Evolutionary conservation across 2,113 vertebrate genomes (phyloP).

Genomic region (Polypterus senegalus): DNA sequence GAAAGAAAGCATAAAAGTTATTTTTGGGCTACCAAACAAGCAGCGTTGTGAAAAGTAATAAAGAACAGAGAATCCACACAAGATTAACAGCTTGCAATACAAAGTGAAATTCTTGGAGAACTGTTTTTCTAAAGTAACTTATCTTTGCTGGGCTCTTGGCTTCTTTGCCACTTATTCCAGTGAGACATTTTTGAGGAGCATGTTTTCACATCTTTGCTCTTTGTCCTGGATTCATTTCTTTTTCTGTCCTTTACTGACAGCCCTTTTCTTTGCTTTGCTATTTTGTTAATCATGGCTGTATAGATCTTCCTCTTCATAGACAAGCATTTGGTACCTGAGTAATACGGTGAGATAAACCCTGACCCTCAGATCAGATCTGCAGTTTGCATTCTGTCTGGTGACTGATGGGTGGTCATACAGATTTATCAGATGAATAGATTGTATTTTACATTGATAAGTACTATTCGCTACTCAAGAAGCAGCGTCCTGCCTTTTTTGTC

Average conservation of each 20-base stretch:
- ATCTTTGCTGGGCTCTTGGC: background rate
- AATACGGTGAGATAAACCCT: slow-evolving; percentile 2
- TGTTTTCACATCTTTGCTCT: slow-evolving; percentile 1
- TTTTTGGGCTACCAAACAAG: no score
- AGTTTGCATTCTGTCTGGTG: background rate
- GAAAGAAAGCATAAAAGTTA: no score
- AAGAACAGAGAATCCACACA: slow-evolving; percentile 6
- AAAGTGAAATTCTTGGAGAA: slow-evolving; percentile 1
- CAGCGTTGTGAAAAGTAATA: background rate
- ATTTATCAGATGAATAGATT: no score
- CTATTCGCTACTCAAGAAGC: no score
- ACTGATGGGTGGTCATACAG: background rate
- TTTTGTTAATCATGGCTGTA: slow-evolving; percentile 6
- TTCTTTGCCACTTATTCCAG: background rate
- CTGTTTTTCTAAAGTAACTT: background rate
- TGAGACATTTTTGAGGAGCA: background rate
- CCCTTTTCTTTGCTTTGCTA: background rate
- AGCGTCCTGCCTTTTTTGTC: no score
- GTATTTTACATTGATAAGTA: background rate
- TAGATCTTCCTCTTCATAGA: background rate
- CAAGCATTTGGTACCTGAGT: background rate
- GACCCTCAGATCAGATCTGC: background rate
- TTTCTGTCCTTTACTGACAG: slow-evolving; percentile 1
- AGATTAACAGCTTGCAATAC: slow-evolving; percentile 5
- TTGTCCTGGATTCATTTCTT: slow-evolving; percentile 4